These are phyloP conservation scores for Thereva nobilitata DNA, from an alignment of 2,888 invertebrate species.

Conservation along the genomic window DNA sequence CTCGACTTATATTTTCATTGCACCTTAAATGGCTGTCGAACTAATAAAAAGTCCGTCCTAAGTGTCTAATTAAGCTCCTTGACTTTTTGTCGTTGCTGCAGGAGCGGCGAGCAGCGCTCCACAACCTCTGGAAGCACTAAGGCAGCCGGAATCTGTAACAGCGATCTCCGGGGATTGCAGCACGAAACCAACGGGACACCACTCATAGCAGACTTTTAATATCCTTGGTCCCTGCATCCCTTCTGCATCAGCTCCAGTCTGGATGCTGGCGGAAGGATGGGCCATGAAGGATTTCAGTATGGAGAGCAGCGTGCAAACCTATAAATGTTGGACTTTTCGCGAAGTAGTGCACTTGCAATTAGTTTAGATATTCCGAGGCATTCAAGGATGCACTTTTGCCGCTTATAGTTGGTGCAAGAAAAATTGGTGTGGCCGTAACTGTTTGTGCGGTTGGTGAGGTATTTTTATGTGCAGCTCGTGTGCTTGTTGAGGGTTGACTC, in stretches of 20 bases:
- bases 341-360: slow-evolving; percentile 28
- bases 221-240: not conserved
- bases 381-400: slow-evolving; percentile 22
- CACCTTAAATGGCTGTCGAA: slow-evolving; percentile 34
- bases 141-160: not conserved
- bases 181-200: too few relatives aligned
- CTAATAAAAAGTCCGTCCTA: slow-evolving; percentile 29
- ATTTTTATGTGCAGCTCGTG: slow-evolving; percentile 32
- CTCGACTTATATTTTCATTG: slow-evolving; percentile 32
- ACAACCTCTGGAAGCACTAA: not conserved
- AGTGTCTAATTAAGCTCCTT: slow-evolving; percentile 33
- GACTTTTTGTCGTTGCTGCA: slow-evolving; percentile 26
- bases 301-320: not conserved
- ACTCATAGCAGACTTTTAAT: too few relatives aligned
- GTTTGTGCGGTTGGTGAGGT: slow-evolving; percentile 13
- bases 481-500: slow-evolving; percentile 26
- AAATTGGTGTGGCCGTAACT: slow-evolving; percentile 14
- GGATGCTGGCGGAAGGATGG: not conserved
- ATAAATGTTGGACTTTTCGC: slow-evolving; percentile 25
- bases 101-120: slow-evolving; percentile 4
- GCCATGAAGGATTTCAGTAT: not conserved
- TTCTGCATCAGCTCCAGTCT: not conserved
- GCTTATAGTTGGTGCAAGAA: slow-evolving; percentile 30
- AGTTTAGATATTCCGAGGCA: slow-evolving; percentile 28
- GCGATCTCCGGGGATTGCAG: too few relatives aligned